Percentiles rank a stretch among this genome's conserved stretches.
Conservation (phyloP, 1,140 invertebrate species). For the Eubasilissa regina region DNA sequence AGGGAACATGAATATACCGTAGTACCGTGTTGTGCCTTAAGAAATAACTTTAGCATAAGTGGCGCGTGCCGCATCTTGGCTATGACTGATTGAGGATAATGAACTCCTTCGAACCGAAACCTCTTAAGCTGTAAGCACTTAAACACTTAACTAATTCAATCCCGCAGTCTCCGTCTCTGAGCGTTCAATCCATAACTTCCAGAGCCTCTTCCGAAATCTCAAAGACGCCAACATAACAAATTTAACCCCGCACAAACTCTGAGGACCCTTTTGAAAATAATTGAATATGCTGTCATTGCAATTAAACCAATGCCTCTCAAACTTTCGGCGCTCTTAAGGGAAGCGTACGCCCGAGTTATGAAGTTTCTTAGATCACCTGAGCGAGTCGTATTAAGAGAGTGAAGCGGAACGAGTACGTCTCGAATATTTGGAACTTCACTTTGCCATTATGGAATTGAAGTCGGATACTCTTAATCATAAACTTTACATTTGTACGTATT, state of each 20-base stretch:
- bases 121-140: not conserved
- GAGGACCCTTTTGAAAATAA: slow-evolving; percentile 3
- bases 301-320: not conserved
- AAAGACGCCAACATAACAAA: not conserved
- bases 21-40: not conserved
- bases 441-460: too few species aligned
- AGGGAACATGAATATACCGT: too few species aligned
- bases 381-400: too few species aligned
- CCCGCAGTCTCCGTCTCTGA: not conserved
- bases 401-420: too few species aligned
- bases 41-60: not conserved
- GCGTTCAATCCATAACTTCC: not conserved
- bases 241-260: not conserved
- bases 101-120: not conserved
- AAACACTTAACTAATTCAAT: not conserved
- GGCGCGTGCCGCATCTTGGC: not conserved
- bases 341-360: too few species aligned
- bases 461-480: too few species aligned
- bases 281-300: slow-evolving; percentile 5
- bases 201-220: not conserved
- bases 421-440: too few species aligned
- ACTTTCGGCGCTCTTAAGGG: not conserved
- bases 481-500: too few species aligned
- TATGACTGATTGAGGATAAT: not conserved
- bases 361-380: too few species aligned